Evolutionary conservation across 2,797 vertebrate genomes (phyloP).

Genomic region (Danio choprae): DNA sequence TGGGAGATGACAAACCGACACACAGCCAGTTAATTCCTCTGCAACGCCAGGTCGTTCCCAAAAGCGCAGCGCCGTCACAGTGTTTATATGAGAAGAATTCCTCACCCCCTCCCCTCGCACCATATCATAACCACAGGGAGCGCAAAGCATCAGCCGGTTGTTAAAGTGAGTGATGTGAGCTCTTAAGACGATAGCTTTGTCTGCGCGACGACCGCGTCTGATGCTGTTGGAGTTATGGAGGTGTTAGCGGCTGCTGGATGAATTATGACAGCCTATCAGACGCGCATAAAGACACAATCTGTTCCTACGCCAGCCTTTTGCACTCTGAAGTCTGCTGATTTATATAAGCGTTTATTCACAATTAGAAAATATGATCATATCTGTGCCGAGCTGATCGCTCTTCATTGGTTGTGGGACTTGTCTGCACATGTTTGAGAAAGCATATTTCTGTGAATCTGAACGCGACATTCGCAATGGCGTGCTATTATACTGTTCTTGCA

Average conservation of each 20-base stretch:
- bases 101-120: conserved; percentile 24
- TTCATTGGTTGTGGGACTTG: conserved; percentile 34
- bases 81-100: conserved; percentile 33
- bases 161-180: conserved; percentile 48
- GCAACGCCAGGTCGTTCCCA: conserved; percentile 34
- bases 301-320: conserved; percentile 41
- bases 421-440: background rate
- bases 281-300: conserved; percentile 50
- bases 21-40: conserved; percentile 48
- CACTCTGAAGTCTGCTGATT: conserved; percentile 38
- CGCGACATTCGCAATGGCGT: background rate
- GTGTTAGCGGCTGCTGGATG: conserved; percentile 41
- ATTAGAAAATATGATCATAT: conserved; percentile 56
- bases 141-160: conserved; percentile 25
- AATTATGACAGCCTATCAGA: conserved; percentile 52
- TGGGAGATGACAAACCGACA: conserved; percentile 50
- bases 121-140: conserved; percentile 34
- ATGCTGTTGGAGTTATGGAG: conserved; percentile 44
- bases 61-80: conserved; percentile 7
- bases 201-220: conserved; percentile 20
- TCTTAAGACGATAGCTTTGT: conserved; percentile 45
- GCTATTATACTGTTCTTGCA: background rate
- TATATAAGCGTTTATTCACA: conserved; percentile 50
- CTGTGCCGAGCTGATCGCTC: conserved; percentile 26
- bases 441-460: conserved; percentile 31